phyloP scores from a whole-genome alignment of 2,888 invertebrate genomes.

The Monoplex corrugatus region DNA sequence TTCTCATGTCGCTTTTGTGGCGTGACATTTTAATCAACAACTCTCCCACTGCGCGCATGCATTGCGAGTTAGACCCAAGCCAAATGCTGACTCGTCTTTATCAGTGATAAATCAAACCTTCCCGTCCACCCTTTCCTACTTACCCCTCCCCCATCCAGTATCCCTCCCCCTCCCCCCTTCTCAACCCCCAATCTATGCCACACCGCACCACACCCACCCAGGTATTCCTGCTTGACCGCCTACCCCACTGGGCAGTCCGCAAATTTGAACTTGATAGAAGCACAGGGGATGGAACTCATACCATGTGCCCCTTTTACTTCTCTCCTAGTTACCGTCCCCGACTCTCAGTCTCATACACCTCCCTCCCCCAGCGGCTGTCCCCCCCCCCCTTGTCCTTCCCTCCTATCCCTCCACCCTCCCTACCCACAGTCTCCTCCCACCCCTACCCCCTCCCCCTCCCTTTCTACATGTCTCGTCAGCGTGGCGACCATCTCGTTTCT shows the following conservation, averaged over 20 bases:
- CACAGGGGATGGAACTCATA: background rate
- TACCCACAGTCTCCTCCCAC: background rate
- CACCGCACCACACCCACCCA: too few species aligned
- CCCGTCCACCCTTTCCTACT: background rate
- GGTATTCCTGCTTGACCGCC: conserved; percentile 21
- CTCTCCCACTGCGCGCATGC: too few species aligned
- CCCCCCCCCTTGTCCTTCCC: background rate
- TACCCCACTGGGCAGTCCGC: conserved; percentile 4
- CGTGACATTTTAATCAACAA: too few species aligned
- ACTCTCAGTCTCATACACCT: background rate
- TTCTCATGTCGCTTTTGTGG: too few species aligned
- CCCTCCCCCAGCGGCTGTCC: background rate
- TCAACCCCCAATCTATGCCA: background rate
- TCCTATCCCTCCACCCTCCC: background rate
- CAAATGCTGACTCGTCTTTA: too few species aligned
- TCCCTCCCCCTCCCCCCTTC: background rate
- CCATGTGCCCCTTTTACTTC: too few species aligned
- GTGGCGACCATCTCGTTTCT: conserved; percentile 11
- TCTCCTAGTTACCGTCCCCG: background rate
- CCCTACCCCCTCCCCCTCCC: background rate
- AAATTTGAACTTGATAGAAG: background rate
- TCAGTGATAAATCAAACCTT: too few species aligned
- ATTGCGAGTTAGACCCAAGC: too few species aligned
- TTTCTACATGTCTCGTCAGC: background rate
- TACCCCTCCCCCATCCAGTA: background rate